phyloP scores from a whole-genome alignment of 2,888 invertebrate genomes.

The Melangyna quadrimaculata region DNA sequence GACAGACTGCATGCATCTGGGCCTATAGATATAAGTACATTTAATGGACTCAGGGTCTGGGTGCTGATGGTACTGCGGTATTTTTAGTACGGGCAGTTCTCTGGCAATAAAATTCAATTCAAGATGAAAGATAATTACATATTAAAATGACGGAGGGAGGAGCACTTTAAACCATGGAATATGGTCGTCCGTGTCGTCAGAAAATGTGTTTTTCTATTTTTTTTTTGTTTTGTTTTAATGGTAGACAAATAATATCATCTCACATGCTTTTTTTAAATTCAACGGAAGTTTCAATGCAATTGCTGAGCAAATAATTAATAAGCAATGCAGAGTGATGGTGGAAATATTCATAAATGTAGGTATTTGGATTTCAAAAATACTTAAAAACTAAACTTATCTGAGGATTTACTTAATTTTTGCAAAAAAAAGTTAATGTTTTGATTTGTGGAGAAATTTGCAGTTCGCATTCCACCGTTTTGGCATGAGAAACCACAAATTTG shows the following conservation, averaged over 20 bases:
- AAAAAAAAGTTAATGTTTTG: too few relatives aligned
- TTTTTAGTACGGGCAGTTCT: constrained; percentile 65
- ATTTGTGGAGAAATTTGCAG: too few relatives aligned
- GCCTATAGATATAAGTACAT: neutral
- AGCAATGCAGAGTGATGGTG: too few relatives aligned
- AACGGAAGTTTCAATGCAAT: constrained; percentile 10
- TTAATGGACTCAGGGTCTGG: constrained; percentile 19
- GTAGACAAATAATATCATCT: neutral
- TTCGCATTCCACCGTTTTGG: too few relatives aligned
- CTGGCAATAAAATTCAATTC: constrained; percentile 69
- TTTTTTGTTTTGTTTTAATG: neutral
- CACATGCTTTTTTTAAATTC: constrained; percentile 14
- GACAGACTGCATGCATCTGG: neutral
- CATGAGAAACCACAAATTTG: too few relatives aligned
- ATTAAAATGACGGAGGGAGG: constrained; percentile 70
- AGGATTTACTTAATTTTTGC: too few relatives aligned
- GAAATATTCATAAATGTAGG: too few relatives aligned
- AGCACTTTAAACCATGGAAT: constrained; percentile 50
- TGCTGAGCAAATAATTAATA: neutral
- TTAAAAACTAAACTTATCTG: too few relatives aligned
- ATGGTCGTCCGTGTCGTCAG: constrained; percentile 42
- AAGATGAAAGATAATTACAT: constrained; percentile 72
- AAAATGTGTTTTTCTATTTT: neutral
- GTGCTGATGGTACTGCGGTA: constrained; percentile 28
- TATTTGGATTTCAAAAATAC: too few relatives aligned